Conservation (phyloP, 2,888 invertebrate species). For the Ichneumoninae sp. region DNA sequence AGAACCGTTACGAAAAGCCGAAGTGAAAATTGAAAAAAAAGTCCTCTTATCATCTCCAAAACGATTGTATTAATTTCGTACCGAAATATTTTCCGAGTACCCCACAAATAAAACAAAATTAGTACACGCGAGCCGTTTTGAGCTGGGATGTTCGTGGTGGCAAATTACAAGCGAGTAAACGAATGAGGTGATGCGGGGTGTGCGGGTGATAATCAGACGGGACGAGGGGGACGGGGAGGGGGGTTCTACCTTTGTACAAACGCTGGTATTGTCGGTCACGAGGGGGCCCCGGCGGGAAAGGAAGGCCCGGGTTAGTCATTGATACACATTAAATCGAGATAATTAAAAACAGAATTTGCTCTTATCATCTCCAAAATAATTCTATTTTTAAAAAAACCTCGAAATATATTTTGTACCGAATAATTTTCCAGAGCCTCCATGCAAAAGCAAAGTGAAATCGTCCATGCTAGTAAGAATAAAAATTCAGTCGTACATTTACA, state of each 20-base stretch:
- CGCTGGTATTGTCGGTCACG: slow-evolving; percentile 42
- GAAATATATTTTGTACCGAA: too few relatives aligned
- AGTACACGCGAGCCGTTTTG: not conserved
- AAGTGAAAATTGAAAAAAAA: too few relatives aligned
- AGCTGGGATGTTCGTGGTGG: not conserved
- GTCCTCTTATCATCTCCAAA: too few relatives aligned
- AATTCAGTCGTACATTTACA: not conserved
- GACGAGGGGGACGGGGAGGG: slow-evolving; percentile 65
- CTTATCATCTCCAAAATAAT: too few relatives aligned
- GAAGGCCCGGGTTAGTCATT: slow-evolving; percentile 78
- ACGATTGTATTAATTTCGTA: too few relatives aligned
- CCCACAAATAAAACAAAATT: too few relatives aligned
- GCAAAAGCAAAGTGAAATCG: not conserved
- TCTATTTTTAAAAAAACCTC: too few relatives aligned
- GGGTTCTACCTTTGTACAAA: not conserved
- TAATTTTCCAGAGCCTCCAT: too few relatives aligned
- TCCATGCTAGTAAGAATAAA: not conserved
- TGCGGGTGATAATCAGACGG: slow-evolving; percentile 55
- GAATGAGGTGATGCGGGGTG: slow-evolving; percentile 59
- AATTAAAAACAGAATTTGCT: too few relatives aligned
- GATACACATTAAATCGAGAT: slow-evolving; percentile 79
- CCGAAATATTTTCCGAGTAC: too few relatives aligned
- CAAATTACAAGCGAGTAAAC: slow-evolving; percentile 17
- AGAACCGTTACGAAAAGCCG: too few relatives aligned
- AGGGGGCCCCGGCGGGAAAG: slow-evolving; percentile 46